phyloP scores from a whole-genome alignment of 2,797 vertebrate genomes.

The Tadarida brasiliensis region DNA sequence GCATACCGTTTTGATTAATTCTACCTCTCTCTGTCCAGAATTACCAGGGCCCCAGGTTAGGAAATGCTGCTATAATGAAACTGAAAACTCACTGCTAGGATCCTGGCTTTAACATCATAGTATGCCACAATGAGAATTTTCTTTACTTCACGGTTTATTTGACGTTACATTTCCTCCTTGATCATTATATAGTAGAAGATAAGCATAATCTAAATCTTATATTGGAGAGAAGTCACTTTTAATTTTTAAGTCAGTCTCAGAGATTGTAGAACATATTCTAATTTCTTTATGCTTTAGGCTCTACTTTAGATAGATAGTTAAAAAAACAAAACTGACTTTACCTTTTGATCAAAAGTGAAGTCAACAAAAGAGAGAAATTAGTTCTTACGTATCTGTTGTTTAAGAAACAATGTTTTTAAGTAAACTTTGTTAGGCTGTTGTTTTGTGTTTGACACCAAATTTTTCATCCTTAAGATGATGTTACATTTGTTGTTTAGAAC shows the following conservation, averaged over 20 bases:
- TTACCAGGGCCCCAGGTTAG: not conserved
- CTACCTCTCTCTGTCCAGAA: not conserved
- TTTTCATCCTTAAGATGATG: not conserved
- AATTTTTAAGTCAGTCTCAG: slow-evolving; percentile 28
- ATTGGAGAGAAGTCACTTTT: slow-evolving; percentile 52
- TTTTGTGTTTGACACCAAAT: too few relatives aligned
- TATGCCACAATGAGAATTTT: not conserved
- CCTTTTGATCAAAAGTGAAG: not conserved
- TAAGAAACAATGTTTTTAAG: too few relatives aligned
- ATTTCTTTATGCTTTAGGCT: not conserved
- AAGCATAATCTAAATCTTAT: slow-evolving; percentile 34
- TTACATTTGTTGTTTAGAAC: slow-evolving; percentile 19
- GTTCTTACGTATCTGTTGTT: slow-evolving; percentile 15
- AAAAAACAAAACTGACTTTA: slow-evolving; percentile 27
- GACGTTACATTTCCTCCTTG: slow-evolving; percentile 5
- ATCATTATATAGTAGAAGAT: slow-evolving; percentile 8
- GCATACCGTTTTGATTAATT: not conserved
- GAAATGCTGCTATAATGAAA: not conserved
- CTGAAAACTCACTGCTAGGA: not conserved
- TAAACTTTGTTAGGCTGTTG: too few relatives aligned
- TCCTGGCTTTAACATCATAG: not conserved
- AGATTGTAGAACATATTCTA: slow-evolving; percentile 19
- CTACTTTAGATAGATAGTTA: not conserved
- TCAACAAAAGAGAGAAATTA: not conserved
- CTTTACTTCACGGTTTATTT: slow-evolving; percentile 37